phyloP scores from a whole-genome alignment of 2,113 vertebrate genomes.

The Peromyscus maniculatus region DNA sequence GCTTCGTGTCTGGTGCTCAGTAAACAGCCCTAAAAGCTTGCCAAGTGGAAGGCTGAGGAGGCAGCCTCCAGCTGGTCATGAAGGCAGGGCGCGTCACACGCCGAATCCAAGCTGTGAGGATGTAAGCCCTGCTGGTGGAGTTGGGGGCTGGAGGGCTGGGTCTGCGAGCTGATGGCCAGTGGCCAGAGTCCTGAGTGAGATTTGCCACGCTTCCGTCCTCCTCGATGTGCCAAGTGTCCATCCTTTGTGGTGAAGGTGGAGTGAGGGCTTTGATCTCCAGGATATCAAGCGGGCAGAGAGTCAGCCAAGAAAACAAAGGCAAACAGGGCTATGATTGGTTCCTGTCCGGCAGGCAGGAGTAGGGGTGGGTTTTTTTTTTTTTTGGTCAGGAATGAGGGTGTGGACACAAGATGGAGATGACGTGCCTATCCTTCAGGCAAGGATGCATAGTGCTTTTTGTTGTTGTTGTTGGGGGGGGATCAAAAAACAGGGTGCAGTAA shows the following conservation, averaged over 20 bases:
- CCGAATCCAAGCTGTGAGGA: neutral
- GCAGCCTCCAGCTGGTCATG: neutral
- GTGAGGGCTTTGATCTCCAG: neutral
- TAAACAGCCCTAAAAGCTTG: neutral
- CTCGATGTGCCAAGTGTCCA: neutral
- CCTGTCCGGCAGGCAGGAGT: neutral
- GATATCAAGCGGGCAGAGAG: neutral
- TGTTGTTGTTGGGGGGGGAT: no score
- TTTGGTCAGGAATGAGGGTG: neutral
- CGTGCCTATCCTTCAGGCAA: rapidly evolving
- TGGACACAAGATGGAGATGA: no score
- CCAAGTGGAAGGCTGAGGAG: neutral
- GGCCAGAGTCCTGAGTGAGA: neutral
- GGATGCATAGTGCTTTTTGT: neutral
- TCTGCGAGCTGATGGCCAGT: neutral
- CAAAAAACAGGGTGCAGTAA: neutral
- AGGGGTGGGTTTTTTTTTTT: neutral
- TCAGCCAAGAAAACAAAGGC: neutral
- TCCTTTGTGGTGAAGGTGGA: neutral
- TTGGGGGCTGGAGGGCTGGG: neutral
- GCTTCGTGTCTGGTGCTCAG: neutral
- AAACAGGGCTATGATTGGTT: neutral
- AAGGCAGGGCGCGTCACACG: neutral
- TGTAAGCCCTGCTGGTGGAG: neutral
- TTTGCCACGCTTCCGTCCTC: neutral